Base-by-base conservation (phyloP, 2,888 invertebrate species). In the Machimus rusticus region DNA sequence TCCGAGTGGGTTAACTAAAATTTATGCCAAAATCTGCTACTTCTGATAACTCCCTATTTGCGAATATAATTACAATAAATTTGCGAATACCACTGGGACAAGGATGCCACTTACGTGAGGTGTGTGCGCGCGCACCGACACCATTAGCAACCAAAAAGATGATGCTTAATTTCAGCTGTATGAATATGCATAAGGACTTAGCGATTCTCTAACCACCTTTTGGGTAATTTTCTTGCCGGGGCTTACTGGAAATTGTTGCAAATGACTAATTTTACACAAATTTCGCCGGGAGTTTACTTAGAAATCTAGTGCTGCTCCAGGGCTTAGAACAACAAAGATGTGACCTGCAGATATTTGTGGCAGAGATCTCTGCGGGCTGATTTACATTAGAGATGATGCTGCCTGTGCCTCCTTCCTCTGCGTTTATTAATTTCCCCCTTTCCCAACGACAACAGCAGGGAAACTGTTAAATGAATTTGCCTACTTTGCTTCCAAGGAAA, bases 11-110 rank as follows among this genome's bases (percentile, higher is more conserved):
- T 81, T 81, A 81, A 34, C 55, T 51, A 12, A 81, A 55, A 51
- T 55, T 81, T 81, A 81, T 81, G 31, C 81, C 46, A 79, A 76
- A 79, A 79, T 79, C 46, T 79, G 43, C 46, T 81, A 51, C 55
- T 51, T 81, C 81, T 81, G 81, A 81, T 46, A 81, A 43, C 51
- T 57, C 84, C 31, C 74, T 43, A 81, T 34, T 81, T 46, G 84
- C 66, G 84, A 66, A 84, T 74, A 74, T 84, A 84, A 84, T 84
- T 84, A 84, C 66, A 84, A 84, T 84, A 84, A 84, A 84, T 84
- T 84, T 74, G 23, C 74, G 43, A 55, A 14, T 74, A 84, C 28
- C 37, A 79, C 46, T 39, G 46, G 23, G 46, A 39, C 66, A 39
- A 37, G 84, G 84, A 19, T 16, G 84, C 4, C 57, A 57, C 51